phyloP scores from a whole-genome alignment of 1,140 invertebrate genomes.

The Archivesica marissinica region DNA sequence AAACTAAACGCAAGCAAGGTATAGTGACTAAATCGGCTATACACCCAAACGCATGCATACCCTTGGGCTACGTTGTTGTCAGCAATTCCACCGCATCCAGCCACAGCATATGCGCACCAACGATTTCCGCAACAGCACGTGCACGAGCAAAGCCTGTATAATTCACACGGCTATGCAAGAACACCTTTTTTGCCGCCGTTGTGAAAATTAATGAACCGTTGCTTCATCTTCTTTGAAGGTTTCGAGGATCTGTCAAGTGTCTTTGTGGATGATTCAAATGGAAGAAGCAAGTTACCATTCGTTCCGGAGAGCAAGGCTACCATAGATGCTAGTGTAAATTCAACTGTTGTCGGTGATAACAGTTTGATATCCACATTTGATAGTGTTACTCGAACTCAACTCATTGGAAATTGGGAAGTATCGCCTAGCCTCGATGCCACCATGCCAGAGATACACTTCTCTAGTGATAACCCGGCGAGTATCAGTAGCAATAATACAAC shows the following conservation, averaged over 20 bases:
- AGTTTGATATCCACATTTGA: slow-evolving; percentile 20
- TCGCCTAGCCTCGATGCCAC: neutral
- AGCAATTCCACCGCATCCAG: no score
- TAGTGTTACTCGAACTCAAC: neutral
- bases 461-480: neutral
- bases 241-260: neutral
- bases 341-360: neutral
- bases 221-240: slow-evolving; percentile 17
- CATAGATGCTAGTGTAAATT: neutral
- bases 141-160: neutral
- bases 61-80: no score
- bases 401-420: neutral
- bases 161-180: neutral
- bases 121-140: no score
- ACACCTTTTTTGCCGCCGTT: neutral
- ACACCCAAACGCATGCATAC: no score
- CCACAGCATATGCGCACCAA: no score
- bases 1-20: no score
- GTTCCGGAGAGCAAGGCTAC: neutral
- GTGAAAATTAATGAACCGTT: neutral
- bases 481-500: neutral
- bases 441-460: slow-evolving; percentile 23
- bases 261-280: neutral
- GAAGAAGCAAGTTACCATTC: neutral
- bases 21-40: no score